Conservation (phyloP, 2,797 vertebrate species). For the Sebastes kiyomatsui region DNA sequence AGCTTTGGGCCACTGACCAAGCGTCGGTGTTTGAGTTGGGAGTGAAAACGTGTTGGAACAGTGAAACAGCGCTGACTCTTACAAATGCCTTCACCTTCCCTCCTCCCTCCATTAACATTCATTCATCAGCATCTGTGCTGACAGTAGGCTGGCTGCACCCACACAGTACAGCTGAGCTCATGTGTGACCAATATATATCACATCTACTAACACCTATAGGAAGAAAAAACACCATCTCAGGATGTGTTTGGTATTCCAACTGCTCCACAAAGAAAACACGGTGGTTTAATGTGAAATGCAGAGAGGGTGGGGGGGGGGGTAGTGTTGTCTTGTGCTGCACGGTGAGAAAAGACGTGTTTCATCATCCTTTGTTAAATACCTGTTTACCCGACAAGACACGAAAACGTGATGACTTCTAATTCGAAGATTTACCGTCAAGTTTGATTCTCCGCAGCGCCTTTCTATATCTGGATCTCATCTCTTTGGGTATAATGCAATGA, state of each 20-base stretch:
- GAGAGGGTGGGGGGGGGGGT: neutral
- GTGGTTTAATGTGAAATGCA: slow-evolving; percentile 22
- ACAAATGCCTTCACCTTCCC: neutral
- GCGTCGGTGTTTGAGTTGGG: neutral
- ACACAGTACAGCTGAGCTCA: neutral
- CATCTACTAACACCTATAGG: slow-evolving; percentile 5
- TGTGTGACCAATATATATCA: slow-evolving; percentile 13
- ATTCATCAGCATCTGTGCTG: slow-evolving; percentile 12
- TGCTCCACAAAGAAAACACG: slow-evolving; percentile 5
- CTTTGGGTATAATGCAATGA: slow-evolving; percentile 75
- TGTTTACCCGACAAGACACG: slow-evolving; percentile 71
- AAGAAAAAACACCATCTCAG: neutral
- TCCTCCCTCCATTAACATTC: neutral
- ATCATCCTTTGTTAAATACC: slow-evolving; percentile 69
- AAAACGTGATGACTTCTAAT: slow-evolving; percentile 71
- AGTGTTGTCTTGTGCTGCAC: neutral
- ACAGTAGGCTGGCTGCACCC: neutral
- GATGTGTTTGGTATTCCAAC: slow-evolving; percentile 5
- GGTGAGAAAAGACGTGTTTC: slow-evolving; percentile 15
- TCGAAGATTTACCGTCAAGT: slow-evolving; percentile 72
- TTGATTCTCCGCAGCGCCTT: slow-evolving; percentile 60
- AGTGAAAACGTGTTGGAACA: neutral
- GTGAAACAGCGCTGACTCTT: neutral
- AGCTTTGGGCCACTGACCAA: neutral
- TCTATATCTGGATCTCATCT: slow-evolving; percentile 81